phyloP scores from a whole-genome alignment of 37 sponge, comb jelly and placozoan species.

The Chondrosia reniformis region DNA sequence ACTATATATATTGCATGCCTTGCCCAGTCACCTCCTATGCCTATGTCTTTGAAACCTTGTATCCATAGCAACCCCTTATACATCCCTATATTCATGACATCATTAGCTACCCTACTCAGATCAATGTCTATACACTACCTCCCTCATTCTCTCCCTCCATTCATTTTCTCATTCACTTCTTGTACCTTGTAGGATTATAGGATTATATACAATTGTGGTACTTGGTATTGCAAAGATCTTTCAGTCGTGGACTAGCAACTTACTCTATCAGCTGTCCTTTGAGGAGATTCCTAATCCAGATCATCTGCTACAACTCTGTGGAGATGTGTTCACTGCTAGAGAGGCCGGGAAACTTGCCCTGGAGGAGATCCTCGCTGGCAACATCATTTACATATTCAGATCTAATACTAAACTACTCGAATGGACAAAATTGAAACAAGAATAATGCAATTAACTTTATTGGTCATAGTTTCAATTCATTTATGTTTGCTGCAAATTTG shows the following conservation, averaged over 20 bases:
- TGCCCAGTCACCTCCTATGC: too few relatives aligned
- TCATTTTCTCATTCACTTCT: too few relatives aligned
- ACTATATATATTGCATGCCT: neutral
- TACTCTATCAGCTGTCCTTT: constrained; percentile 40
- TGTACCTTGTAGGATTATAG: constrained; percentile 86
- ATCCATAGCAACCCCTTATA: too few relatives aligned
- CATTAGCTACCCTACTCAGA: too few relatives aligned
- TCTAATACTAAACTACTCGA: constrained; percentile 8
- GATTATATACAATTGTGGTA: constrained; percentile 79
- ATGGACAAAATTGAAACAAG: neutral
- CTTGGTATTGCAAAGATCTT: constrained; percentile 76
- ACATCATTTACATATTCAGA: constrained; percentile 16
- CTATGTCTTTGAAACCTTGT: too few relatives aligned
- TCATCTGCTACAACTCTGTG: constrained; percentile 52
- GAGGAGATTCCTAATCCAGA: constrained; percentile 81
- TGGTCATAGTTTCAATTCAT: neutral
- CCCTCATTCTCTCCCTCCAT: too few relatives aligned
- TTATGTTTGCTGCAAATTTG: neutral
- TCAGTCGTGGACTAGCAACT: constrained; percentile 26
- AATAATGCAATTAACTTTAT: neutral
- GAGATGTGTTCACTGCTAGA: constrained; percentile 64
- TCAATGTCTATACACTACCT: too few relatives aligned
- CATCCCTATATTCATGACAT: too few relatives aligned
- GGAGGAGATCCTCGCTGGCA: constrained; percentile 41
- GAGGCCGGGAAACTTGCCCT: constrained; percentile 48